Evolutionary conservation across 23 tunicate species (phyloP).

Genomic region (Ciona savignyi): DNA sequence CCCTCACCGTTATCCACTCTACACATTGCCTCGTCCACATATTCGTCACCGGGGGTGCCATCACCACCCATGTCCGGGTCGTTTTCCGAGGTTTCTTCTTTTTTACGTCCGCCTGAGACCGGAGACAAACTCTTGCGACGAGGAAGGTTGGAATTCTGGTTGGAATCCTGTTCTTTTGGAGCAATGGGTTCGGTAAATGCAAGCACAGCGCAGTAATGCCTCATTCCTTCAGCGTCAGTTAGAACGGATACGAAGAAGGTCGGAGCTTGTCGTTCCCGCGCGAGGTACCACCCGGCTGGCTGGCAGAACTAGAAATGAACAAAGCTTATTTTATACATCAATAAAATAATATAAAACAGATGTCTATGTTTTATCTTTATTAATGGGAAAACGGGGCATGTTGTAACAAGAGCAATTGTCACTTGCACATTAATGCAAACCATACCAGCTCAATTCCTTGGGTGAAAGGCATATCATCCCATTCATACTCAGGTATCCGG

Average conservation of each 20-base stretch:
- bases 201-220: constrained; percentile 65
- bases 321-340: neutral
- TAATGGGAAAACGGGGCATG: too few species aligned
- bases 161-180: constrained; percentile 2
- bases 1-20: constrained; percentile 44
- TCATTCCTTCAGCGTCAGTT: constrained; percentile 64
- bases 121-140: neutral
- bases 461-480: constrained; percentile 56
- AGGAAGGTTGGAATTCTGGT: neutral
- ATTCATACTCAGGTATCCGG: constrained; percentile 79
- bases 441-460: constrained; percentile 76
- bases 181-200: constrained; percentile 65
- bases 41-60: constrained; percentile 26
- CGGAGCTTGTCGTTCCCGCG: constrained; percentile 49
- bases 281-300: constrained; percentile 72
- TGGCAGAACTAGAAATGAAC: constrained; percentile 68
- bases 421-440: neutral
- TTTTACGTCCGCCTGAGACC: neutral
- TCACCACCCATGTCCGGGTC: neutral
- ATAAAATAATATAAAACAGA: neutral
- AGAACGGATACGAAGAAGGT: constrained; percentile 68
- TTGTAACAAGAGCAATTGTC: neutral
- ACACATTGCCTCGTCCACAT: constrained; percentile 86
- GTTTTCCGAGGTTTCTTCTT: neutral
- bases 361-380: neutral